Percentiles rank a stretch among this genome's conserved stretches.
phyloP scores from a whole-genome alignment of 2,113 vertebrate genomes.

The Bufo bufo region DNA sequence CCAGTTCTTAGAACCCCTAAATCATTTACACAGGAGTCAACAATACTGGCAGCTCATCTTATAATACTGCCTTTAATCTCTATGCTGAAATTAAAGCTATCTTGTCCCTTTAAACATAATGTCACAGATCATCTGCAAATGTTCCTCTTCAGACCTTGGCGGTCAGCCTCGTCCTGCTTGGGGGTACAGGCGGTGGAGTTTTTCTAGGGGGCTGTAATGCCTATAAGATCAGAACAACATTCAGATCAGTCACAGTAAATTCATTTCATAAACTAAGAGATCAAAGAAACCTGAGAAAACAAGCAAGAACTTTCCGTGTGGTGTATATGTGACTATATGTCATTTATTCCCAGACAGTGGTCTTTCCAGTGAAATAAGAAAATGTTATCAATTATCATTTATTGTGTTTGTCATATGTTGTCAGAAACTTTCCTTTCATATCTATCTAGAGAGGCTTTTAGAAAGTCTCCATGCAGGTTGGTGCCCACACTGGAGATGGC shows the following conservation, averaged over 20 bases:
- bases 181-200: conserved; percentile 30
- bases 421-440: too few relatives aligned
- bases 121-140: neutral
- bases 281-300: neutral
- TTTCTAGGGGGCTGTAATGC: conserved; percentile 21
- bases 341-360: too few relatives aligned
- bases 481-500: too few relatives aligned
- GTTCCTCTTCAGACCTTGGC: neutral
- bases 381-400: too few relatives aligned
- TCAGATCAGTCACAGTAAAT: neutral
- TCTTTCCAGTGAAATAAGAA: too few relatives aligned
- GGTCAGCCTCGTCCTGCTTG: neutral
- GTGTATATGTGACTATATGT: too few relatives aligned
- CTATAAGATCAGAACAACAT: conserved; percentile 14
- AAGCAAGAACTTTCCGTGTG: too few relatives aligned
- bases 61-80: neutral
- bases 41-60: too few relatives aligned
- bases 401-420: too few relatives aligned
- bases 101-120: too few relatives aligned
- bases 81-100: neutral
- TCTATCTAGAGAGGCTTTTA: too few relatives aligned
- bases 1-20: neutral
- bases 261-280: neutral
- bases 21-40: neutral
- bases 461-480: too few relatives aligned